phyloP scores from a whole-genome alignment of 2,888 invertebrate genomes.

The Philereme vetulata region DNA sequence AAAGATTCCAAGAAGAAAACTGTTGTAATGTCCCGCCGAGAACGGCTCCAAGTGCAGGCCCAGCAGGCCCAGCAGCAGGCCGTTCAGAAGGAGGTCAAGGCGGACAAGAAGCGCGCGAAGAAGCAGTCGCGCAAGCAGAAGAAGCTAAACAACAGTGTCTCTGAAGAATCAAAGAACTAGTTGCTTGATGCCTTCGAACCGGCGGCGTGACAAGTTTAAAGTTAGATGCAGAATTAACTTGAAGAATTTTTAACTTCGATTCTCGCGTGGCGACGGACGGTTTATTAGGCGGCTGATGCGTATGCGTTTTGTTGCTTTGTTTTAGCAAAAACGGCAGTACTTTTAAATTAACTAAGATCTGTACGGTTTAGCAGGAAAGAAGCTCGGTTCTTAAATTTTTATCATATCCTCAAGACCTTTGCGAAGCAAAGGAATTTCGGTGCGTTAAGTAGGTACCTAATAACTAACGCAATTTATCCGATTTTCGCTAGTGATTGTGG shows the following conservation, averaged over 20 bases:
- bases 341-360: too few relatives aligned
- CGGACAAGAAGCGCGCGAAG: conserved; percentile 23
- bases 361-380: too few relatives aligned
- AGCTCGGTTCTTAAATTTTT: background rate
- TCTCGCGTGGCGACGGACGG: conserved; percentile 1
- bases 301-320: background rate
- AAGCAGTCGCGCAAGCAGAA: conserved; percentile 31
- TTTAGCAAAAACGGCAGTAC: too few relatives aligned
- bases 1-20: conserved; percentile 31
- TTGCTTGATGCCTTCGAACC: conserved; percentile 11
- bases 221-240: background rate
- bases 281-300: background rate
- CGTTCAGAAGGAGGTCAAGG: conserved; percentile 24
- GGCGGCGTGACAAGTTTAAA: background rate
- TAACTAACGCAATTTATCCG: background rate
- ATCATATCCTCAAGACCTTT: background rate
- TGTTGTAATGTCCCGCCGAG: conserved; percentile 34
- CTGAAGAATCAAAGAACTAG: conserved; percentile 14
- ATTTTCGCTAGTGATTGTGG: background rate
- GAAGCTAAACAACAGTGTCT: conserved; percentile 10
- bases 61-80: conserved; percentile 18
- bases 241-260: background rate
- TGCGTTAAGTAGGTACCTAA: background rate
- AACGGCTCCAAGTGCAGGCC: conserved; percentile 27
- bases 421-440: background rate